Conservation (phyloP, 30 jellyfish, hydroid and myxozoan species). For the Pelagia noctiluca region DNA sequence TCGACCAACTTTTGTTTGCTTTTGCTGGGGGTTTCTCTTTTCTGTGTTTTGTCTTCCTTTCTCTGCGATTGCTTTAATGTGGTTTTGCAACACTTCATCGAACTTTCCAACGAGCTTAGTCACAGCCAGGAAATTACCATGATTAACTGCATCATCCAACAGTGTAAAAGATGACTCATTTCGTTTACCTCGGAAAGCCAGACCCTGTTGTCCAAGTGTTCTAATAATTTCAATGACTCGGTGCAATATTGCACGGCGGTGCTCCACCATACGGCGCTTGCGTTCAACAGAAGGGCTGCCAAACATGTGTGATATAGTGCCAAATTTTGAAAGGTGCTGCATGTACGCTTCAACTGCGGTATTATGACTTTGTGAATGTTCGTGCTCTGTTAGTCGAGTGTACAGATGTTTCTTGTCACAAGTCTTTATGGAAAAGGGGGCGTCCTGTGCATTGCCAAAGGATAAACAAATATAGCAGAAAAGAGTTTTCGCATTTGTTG, state of each 20-base stretch:
- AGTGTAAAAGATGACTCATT: conserved; percentile 27
- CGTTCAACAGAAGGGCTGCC: conserved; percentile 22
- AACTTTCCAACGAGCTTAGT: conserved; percentile 32
- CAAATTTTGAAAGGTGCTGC: conserved; percentile 15
- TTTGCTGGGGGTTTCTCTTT: conserved; percentile 12
- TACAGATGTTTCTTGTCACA: conserved; percentile 37
- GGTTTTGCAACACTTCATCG: conserved; percentile 32
- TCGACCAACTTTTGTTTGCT: conserved; percentile 34
- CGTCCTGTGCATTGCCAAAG: conserved; percentile 11
- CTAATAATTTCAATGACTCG: conserved; percentile 28
- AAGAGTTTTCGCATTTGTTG: conserved; percentile 7
- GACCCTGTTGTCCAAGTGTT: conserved; percentile 37
- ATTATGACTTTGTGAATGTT: conserved; percentile 11
- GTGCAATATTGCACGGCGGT: conserved; percentile 15
- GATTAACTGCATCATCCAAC: conserved; percentile 26
- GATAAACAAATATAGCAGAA: conserved; percentile 38
- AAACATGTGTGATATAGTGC: conserved; percentile 9
- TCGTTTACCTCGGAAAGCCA: conserved; percentile 49
- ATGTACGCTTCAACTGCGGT: conserved; percentile 17
- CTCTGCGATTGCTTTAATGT: conserved; percentile 23
- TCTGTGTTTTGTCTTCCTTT: conserved; percentile 25
- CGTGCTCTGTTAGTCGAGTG: conserved; percentile 47
- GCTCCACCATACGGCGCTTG: conserved; percentile 14
- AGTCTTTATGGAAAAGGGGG: conserved; percentile 1
- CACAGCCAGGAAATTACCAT: conserved; percentile 38